These are phyloP conservation scores for Solea senegalensis DNA, from an alignment of 2,113 vertebrate genomes.

Conservation along the genomic window DNA sequence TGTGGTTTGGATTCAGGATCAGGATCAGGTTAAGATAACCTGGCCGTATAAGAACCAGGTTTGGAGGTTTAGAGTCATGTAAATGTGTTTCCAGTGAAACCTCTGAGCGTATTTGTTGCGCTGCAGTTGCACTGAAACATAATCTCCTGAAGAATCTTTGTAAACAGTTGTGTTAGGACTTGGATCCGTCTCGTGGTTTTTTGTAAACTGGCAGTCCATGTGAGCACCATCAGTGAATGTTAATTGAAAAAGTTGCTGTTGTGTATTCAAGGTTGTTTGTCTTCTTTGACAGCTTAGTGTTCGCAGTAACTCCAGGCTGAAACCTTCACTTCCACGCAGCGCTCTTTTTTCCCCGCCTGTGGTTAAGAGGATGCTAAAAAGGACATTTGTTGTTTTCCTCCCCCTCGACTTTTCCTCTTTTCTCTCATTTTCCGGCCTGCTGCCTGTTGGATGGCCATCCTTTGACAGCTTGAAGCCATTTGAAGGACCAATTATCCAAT, in stretches of 20 bases:
- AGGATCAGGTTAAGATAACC: too few species aligned
- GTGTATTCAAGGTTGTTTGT: slow-evolving; percentile 39
- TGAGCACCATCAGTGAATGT: slow-evolving; percentile 19
- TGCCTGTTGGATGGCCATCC: slow-evolving; percentile 75
- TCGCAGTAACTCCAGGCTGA: slow-evolving; percentile 58
- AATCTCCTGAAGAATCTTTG: not conserved
- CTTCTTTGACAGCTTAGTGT: slow-evolving; percentile 59
- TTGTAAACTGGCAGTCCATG: not conserved
- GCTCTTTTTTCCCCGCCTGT: slow-evolving; percentile 46
- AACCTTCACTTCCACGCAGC: slow-evolving; percentile 36
- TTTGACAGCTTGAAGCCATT: slow-evolving; percentile 79
- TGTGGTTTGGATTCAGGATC: not conserved
- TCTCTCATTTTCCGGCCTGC: slow-evolving; percentile 66
- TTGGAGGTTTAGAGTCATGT: too few species aligned
- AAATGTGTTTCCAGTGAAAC: not conserved
- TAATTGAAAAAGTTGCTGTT: slow-evolving; percentile 40
- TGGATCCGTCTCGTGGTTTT: not conserved
- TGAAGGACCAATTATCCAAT: slow-evolving; percentile 80
- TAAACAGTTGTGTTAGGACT: slow-evolving; percentile 4
- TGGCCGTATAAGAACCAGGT: too few species aligned
- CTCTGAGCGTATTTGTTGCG: not conserved
- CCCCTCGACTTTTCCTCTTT: slow-evolving; percentile 46
- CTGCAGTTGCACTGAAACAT: not conserved
- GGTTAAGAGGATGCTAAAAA: slow-evolving; percentile 64
- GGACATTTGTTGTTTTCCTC: slow-evolving; percentile 50